Percentiles rank a stretch among this genome's conserved stretches.
Evolutionary conservation across 2,113 vertebrate species (phyloP).

Genomic region (Ancistrus triradiatus): DNA sequence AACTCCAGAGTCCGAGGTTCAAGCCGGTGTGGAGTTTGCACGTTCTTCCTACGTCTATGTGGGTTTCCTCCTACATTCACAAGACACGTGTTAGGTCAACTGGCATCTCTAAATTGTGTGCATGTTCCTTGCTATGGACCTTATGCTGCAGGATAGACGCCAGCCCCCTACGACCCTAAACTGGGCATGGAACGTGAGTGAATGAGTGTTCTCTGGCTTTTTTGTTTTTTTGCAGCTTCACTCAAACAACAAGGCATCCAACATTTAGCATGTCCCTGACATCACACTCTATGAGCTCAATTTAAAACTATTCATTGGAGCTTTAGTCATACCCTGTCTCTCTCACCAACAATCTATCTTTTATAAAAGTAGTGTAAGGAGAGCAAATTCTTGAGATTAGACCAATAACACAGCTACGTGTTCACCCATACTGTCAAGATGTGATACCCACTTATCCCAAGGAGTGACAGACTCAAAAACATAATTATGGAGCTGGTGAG

Average conservation of each 20-base stretch:
- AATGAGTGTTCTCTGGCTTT: not conserved
- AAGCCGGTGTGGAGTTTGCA: no score
- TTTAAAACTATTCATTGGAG: not conserved
- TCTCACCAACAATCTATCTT: not conserved
- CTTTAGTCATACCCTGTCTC: not conserved
- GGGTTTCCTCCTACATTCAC: no score
- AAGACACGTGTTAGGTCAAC: no score
- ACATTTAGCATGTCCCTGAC: not conserved
- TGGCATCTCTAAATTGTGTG: no score
- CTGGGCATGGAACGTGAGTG: no score
- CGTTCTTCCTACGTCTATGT: no score
- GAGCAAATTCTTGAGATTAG: not conserved
- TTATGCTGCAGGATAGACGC: no score
- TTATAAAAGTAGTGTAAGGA: not conserved
- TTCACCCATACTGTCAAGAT: constrained; percentile 5
- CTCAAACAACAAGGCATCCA: not conserved
- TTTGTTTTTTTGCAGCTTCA: not conserved
- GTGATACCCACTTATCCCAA: constrained; percentile 25
- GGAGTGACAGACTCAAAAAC: not conserved
- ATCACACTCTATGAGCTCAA: not conserved
- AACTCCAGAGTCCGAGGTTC: no score
- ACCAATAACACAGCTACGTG: not conserved
- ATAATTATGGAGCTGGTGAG: not conserved
- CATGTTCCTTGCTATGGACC: no score
- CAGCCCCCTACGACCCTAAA: no score